phyloP scores from a whole-genome alignment of 2,888 invertebrate species.

The Capitulum mitella region DNA sequence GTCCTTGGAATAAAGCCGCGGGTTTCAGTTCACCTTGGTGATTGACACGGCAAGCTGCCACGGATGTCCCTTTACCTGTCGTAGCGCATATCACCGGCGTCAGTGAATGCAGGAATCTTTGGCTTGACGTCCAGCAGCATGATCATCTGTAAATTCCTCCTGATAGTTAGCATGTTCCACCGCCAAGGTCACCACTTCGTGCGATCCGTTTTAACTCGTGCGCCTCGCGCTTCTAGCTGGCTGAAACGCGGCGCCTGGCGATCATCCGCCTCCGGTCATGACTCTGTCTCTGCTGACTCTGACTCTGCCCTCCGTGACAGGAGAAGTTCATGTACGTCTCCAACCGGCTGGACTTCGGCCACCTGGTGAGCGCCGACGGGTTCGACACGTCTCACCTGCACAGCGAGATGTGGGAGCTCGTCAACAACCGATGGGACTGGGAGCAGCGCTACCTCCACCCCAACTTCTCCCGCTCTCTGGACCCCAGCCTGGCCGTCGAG shows the following conservation, averaged over 20 bases:
- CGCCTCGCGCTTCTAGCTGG: conserved; percentile 42
- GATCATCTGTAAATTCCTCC: too few relatives aligned
- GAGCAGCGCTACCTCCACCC: conserved; percentile 78
- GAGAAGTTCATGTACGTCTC: conserved; percentile 84
- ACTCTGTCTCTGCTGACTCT: background rate
- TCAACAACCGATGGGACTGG: conserved; percentile 81
- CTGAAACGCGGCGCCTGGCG: background rate
- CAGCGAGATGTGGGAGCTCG: conserved; percentile 86
- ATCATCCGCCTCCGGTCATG: background rate
- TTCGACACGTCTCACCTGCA: conserved; percentile 65
- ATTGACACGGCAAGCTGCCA: too few relatives aligned
- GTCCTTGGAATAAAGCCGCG: too few relatives aligned
- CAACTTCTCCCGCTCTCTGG: conserved; percentile 54
- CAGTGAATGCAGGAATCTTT: too few relatives aligned
- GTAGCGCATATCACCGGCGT: too few relatives aligned
- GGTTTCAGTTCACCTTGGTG: too few relatives aligned
- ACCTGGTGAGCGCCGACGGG: conserved; percentile 75
- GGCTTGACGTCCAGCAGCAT: too few relatives aligned
- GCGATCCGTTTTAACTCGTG: too few relatives aligned
- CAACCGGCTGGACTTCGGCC: conserved; percentile 78
- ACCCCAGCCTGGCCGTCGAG: conserved; percentile 28
- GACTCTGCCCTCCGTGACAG: too few relatives aligned
- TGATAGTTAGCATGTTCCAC: too few relatives aligned
- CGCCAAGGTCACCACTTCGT: too few relatives aligned
- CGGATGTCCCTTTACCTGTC: too few relatives aligned